Percentiles rank a stretch among this genome's conserved stretches.
These are phyloP conservation scores for Drosophila saltans DNA, from an alignment of 1,140 invertebrate species.

Conservation along the genomic window DNA sequence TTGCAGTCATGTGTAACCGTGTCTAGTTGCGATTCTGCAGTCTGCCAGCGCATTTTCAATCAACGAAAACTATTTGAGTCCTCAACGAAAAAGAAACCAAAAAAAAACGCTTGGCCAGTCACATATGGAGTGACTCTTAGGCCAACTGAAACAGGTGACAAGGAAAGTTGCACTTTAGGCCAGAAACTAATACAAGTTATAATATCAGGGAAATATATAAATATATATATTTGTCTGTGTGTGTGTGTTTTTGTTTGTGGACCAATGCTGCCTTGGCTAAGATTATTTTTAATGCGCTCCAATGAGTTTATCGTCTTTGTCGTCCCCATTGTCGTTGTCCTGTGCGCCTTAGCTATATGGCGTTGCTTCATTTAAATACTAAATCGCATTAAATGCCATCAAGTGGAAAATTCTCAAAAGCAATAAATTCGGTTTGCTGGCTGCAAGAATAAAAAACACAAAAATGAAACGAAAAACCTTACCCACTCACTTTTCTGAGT, in stretches of 20 bases:
- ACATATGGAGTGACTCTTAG: slow-evolving; percentile 1
- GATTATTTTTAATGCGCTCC: slow-evolving; percentile 79
- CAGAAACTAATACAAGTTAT: neutral
- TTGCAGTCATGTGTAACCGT: slow-evolving; percentile 70
- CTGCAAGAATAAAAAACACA: slow-evolving; percentile 34
- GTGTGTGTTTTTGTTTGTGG: slow-evolving; percentile 16
- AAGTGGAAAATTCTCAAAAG: slow-evolving; percentile 81
- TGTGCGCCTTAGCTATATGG: slow-evolving; percentile 18
- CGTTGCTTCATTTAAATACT: slow-evolving; percentile 79
- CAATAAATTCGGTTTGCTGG: slow-evolving; percentile 73
- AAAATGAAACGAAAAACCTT: neutral
- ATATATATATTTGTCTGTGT: slow-evolving; percentile 13
- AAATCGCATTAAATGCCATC: slow-evolving; percentile 82
- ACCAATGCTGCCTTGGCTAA: slow-evolving; percentile 40
- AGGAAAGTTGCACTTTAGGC: neutral
- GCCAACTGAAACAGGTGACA: neutral
- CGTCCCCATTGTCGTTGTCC: slow-evolving; percentile 38
- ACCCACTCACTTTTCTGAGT: slow-evolving; percentile 58
- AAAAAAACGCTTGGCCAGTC: slow-evolving; percentile 4
- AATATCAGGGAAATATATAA: neutral
- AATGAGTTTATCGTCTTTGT: slow-evolving; percentile 78
- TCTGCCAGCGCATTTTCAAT: slow-evolving; percentile 42
- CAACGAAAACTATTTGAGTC: slow-evolving; percentile 53
- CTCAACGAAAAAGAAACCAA: neutral
- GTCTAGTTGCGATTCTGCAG: slow-evolving; percentile 40